Conservation (phyloP, 53 echinoderm and acorn worm species). For the Crossaster papposus region DNA sequence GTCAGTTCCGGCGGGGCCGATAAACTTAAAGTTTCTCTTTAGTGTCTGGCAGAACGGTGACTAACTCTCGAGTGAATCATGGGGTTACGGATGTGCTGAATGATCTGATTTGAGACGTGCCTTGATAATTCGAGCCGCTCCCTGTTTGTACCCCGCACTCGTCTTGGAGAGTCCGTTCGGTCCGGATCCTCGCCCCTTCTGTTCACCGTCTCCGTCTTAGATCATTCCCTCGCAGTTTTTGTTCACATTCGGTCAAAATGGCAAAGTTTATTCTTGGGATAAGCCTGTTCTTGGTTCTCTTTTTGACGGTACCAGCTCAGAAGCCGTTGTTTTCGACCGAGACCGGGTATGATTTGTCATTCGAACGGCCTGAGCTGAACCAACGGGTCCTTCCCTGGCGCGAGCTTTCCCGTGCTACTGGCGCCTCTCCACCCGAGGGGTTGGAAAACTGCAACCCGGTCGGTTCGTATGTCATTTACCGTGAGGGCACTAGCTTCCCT, state of each 20-base stretch:
- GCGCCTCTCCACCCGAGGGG: conserved; percentile 8
- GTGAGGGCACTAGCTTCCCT: conserved; percentile 69
- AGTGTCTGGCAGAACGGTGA: neutral
- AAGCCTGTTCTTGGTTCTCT: neutral
- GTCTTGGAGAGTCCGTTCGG: neutral
- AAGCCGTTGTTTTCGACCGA: conserved; percentile 55
- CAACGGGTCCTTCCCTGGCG: conserved; percentile 41
- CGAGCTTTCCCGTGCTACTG: neutral
- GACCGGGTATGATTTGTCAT: conserved; percentile 54
- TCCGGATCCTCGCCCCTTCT: neutral
- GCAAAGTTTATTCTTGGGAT: neutral
- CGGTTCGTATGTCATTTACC: conserved; percentile 66
- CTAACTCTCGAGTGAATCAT: neutral
- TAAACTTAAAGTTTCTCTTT: neutral
- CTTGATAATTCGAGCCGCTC: conserved; percentile 9
- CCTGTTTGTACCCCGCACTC: neutral
- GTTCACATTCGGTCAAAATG: neutral
- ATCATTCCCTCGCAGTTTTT: neutral
- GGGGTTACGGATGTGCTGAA: neutral
- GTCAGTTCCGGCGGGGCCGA: neutral
- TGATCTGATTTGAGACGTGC: neutral
- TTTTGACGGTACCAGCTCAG: neutral
- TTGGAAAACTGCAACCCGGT: conserved; percentile 47
- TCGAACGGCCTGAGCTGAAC: neutral
- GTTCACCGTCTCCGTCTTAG: neutral